Evolutionary conservation across 1,140 invertebrate genomes (phyloP), one percentile per base, ranked within the genome.

Genomic region (Andrena cerasifolii): DNA sequence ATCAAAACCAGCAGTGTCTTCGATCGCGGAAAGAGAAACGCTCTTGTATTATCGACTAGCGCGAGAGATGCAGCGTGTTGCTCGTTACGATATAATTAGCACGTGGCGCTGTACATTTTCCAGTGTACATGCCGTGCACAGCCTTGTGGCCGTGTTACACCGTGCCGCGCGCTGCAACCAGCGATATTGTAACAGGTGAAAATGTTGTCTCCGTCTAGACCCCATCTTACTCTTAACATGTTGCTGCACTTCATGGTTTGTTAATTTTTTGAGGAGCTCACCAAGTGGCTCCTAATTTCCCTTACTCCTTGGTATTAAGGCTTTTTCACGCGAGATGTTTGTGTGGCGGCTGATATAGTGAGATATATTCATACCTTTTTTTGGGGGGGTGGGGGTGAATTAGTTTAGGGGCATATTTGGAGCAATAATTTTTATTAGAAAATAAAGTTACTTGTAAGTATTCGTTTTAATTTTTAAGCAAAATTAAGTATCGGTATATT

Each of bases 61-160:
- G 58, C 53, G 33, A 67, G 36, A 26, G 51, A 75, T 33, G 62
- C 62, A 47, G n/a, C 72, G 62, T 75, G 72, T 58, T 56, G 18
- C 26, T 66, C 61, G 72, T 75, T 66, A 66, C 36, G 40, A 28
- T 58, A 67, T 75, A 75, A 75, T 67, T 67, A 75, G 62, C 72
- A 56, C 16, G 51, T 24, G 61, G 63, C 47, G 68, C 43, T 77
- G 72, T 80, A 65, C 47, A 79, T 66, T 73, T 70, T 51, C 63
- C 14, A 74, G 71, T n/a, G n/a, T 43, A 26, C 53, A 18, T n/a
- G 62, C 54, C n/a, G 58, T 31, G 43, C 45, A 8, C 14, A 14
- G 62, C 8, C 21, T 10, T 8, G 26, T 36, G 51, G 36, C 10
- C 21, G 26, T 54, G 63, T 58, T 28, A 12, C 31, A 62, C 0